Evolutionary conservation across 2,113 vertebrate species (phyloP), one percentile per base, ranked within the genome.

Genomic region (Lophochroa leadbeateri): DNA sequence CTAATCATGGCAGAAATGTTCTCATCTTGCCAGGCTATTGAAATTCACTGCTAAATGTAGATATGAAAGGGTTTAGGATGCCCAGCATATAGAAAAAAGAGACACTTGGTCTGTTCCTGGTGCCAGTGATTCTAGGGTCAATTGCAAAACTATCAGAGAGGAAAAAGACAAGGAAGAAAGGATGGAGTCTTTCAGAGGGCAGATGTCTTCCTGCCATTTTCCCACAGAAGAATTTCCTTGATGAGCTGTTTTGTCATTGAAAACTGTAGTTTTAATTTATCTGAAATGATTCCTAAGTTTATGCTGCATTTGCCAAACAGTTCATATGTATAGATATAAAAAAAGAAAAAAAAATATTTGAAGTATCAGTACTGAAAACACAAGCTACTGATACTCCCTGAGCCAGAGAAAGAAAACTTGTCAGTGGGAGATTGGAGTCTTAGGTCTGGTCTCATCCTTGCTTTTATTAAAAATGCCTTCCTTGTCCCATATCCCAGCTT

Each of bases 401-500:
- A 63, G 10, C 4, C 29, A 50, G 17, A 77, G 50, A 53, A 88
- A 71, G 23, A 74, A 80, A 82, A 85, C 5, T 52, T 90, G 20
- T 50, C 74, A 70, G 53, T 18, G 20, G 25, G 68, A 81, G 58
- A 46, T 0, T 44, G 15, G 25, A 86, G 41, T 53, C 24, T 46
- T 13, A 41, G 18, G 27, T 67, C 67, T 79, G 82, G 5, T 44
- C 13, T 76, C 46, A 74, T 65, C 41, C 20, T 39, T 60, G 55
- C 9, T 88, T 95, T 94, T 75, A 81, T 88, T 78, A 68, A 92
- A 88, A 94, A 86, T 50, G 4, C n/a, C 35, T 72, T 96, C 17
- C 13, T 61, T 92, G 17, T 61, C 41, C 31, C 18, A 80, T 19
- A 90, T n/a, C 28, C 11, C 20, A 69, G 25, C 39, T 86, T 63